Evolutionary conservation across 2,113 vertebrate species (phyloP), one percentile per base, ranked within the genome.

Genomic region (Phaetusa simplex): DNA sequence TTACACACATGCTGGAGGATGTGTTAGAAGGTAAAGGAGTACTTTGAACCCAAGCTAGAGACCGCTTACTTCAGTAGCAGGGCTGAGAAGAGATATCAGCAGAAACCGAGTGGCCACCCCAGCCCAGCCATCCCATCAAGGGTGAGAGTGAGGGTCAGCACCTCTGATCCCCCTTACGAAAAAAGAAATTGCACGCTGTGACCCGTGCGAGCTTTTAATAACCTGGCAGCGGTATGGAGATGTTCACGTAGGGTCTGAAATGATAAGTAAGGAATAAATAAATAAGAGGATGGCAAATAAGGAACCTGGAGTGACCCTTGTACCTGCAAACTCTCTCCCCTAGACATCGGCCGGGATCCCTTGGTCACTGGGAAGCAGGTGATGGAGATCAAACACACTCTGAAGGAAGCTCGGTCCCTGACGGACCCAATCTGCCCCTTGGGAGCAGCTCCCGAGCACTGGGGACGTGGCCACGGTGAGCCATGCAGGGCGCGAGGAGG

Each of bases 371-470:
- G 98, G 42, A 99, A 97, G 89, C 99, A 99, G 96, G 99, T 98
- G 43, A 98, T 99, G 95, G 99, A 99, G 97, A 98, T 99, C 90
- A 98, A 98, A 81, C 99, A 99, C 97, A 99, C 98, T 6, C 91
- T 99, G 34, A 99, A 98, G 94, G 99, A 99, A 88, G 97, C 98
- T 3, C 97, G 99, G 27, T 97, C 98, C 17, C 98, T 99, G 30
- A 97, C 98, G 0, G 99, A 99, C 95, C 98, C 97, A 0, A 85
- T 99, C 92, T 96, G 64, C 62, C 97, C 96, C 30, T 82, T 49
- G 0, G 98, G 98, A 70, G 97, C 98, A 83, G 98, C 97, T 3
- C 55, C 81, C 0, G 96, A 98, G 81, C 95, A 6, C 91, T 98
- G 98, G 99, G 98, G 93, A 65, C 88, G 77, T 14, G 30, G 98